Conservation (phyloP, 2,113 vertebrate species). For the Oryzias curvinotus region DNA sequence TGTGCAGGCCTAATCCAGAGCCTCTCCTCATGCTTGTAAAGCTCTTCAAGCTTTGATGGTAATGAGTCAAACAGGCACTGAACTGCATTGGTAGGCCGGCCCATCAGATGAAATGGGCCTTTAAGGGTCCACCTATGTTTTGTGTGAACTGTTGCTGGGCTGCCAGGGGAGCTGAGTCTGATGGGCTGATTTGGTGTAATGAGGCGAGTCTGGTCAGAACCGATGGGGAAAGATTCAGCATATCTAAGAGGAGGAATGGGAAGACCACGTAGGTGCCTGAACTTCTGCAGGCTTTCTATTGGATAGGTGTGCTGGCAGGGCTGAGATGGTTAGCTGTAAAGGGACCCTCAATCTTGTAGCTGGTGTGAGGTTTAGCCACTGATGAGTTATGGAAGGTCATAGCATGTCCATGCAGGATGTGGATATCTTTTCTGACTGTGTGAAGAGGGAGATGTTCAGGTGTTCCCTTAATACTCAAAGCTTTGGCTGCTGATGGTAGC, state of each 20-base stretch:
- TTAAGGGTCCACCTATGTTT: slow-evolving; percentile 1
- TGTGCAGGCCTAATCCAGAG: no score
- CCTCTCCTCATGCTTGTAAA: no score
- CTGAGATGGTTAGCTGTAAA: not conserved
- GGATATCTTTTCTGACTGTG: not conserved
- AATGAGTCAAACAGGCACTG: no score
- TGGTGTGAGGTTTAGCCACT: not conserved
- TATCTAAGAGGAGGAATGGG: not conserved
- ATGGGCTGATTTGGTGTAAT: slow-evolving; percentile 2
- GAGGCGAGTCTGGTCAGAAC: slow-evolving; percentile 6
- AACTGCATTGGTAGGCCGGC: not conserved
- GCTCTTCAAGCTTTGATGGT: no score
- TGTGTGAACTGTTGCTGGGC: not conserved
- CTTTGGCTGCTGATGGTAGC: not conserved
- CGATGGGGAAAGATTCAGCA: not conserved
- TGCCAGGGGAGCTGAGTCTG: not conserved
- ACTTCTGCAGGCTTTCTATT: not conserved
- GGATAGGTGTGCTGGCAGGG: slow-evolving; percentile 9
- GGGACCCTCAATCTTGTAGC: not conserved
- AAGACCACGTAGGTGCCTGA: not conserved
- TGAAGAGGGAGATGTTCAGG: not conserved
- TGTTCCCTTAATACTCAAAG: not conserved
- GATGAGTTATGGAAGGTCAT: not conserved
- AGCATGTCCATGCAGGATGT: not conserved
- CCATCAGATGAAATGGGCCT: not conserved